Evolutionary conservation across 2,113 vertebrate species (phyloP), one percentile per base, ranked within the genome.

Genomic region (Cololabis saira): DNA sequence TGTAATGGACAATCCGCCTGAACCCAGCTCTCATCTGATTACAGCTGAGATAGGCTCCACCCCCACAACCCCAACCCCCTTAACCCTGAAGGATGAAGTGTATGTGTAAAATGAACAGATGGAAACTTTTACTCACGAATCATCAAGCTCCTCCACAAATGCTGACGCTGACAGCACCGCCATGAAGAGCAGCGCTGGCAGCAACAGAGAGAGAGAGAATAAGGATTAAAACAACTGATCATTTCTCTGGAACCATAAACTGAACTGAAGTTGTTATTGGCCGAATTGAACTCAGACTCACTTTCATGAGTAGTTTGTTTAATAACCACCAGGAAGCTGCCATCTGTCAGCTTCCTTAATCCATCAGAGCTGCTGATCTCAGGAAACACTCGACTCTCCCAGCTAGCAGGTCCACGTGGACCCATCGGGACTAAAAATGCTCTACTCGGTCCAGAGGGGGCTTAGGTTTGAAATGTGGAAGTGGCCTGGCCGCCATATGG

Each of bases 91-190:
- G 10, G 6, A 37, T 37, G 33, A 9, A 11, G 15, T 11, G 14
- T 11, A 47, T 9, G 24, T 27, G 2, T 27, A 27, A 18, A 18
- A 18, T 17, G 9, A 5, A 11, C 3, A 17, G 45, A 47, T 47
- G 45, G n/a, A 10, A n/a, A 14, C 0, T 45, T 45, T 8, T 40
- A 94, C 96, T 95, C 89, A 98, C 97, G 92, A 93, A 33, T 96
- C 95, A 82, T 96, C 94, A 2, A 98, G 91, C 41, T 97, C 95
- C 76, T 95, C 94, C 48, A 98, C 94, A 13, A 93, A 93, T 22
- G 92, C 93, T n/a, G 89, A 87, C 30, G 78, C 87, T 2, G 86
- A 40, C 10, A 27, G 72, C 10, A 73, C 40, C 1, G 72, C 27
- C 13, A 24, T 66, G 64, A 83, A 37, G 24, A 88, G 53, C 0